Evolutionary conservation across 2,113 vertebrate genomes (phyloP), one percentile per base, ranked within the genome.

Genomic region (Rhodinocichla rosea): DNA sequence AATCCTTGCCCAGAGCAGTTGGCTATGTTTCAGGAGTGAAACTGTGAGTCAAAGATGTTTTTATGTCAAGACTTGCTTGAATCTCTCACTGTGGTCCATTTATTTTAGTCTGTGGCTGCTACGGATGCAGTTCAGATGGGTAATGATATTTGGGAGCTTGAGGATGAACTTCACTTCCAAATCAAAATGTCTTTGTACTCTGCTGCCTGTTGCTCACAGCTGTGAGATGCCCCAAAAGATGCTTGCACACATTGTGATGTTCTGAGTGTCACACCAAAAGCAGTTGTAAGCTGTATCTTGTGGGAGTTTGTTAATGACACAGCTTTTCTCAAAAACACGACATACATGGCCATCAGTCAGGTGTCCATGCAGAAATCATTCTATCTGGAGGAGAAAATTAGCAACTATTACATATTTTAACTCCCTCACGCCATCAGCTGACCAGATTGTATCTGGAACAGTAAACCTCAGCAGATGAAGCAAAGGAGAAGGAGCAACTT

Each of bases 21-120:
- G 94, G 91, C 91, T 93, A 67, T 82, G 19, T 75, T 77, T 92
- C 87, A 91, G 65, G 12, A 24, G 75, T 83, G 77, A 77, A 94
- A 60, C 73, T 37, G 52, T 52, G 83, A 95, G 60, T 93, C 83
- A 94, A 95, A 93, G 71, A 89, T 83, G 49, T 28, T 68, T 96
- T 90, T 94, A 83, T 95, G 68, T 94, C 86, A 78, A 74, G 88
- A 69, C 60, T 79, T 89, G 50, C 57, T 91, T 89, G 78, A 86
- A 90, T 89, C 76, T 47, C 68, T 83, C 89, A 56, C 76, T 92
- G 83, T 75, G 76, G 88, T 94, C 88, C 57, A 59, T 91, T 90
- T 85, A 87, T 68, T 92, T 90, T 78, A 90, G 64, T 59, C 60
- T 60, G 60, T 71, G 83, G 24, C 79, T 88, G 64, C 28, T 17